phyloP scores from a whole-genome alignment of 2,888 invertebrate genomes.

The Halocaridina rubra region DNA sequence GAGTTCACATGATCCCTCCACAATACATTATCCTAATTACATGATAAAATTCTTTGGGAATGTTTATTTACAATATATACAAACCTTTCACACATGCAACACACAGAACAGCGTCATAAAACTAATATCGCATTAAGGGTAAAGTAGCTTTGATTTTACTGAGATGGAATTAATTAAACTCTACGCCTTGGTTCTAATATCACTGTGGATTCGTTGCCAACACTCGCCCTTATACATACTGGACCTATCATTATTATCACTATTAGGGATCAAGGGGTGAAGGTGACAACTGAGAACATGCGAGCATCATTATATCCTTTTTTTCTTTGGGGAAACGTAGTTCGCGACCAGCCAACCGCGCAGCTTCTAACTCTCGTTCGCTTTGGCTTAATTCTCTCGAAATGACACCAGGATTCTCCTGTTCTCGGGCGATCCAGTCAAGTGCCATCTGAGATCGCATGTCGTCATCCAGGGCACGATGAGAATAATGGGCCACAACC shows the following conservation, averaged over 20 bases:
- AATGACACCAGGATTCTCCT: slow-evolving; percentile 74
- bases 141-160: slow-evolving; percentile 57
- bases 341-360: slow-evolving; percentile 88
- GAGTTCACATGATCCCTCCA: slow-evolving; percentile 45
- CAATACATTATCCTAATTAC: slow-evolving; percentile 57
- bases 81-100: slow-evolving; percentile 20
- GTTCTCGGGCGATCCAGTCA: slow-evolving; percentile 84
- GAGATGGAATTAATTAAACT: slow-evolving; percentile 36
- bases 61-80: slow-evolving; percentile 62
- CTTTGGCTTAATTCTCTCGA: slow-evolving; percentile 84
- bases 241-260: background rate
- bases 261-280: slow-evolving; percentile 61
- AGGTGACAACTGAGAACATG: slow-evolving; percentile 80
- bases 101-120: slow-evolving; percentile 24
- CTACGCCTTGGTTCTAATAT: slow-evolving; percentile 56
- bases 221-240: background rate
- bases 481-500: slow-evolving; percentile 90
- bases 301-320: slow-evolving; percentile 90
- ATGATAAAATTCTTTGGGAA: slow-evolving; percentile 63
- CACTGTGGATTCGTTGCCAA: slow-evolving; percentile 27
- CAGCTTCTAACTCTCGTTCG: slow-evolving; percentile 86
- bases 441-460: slow-evolving; percentile 97
- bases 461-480: slow-evolving; percentile 91
- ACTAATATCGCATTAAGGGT: slow-evolving; percentile 45
- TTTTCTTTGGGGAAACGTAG: slow-evolving; percentile 95